Conservation (phyloP, 2,113 vertebrate species). For the Naja naja region DNA sequence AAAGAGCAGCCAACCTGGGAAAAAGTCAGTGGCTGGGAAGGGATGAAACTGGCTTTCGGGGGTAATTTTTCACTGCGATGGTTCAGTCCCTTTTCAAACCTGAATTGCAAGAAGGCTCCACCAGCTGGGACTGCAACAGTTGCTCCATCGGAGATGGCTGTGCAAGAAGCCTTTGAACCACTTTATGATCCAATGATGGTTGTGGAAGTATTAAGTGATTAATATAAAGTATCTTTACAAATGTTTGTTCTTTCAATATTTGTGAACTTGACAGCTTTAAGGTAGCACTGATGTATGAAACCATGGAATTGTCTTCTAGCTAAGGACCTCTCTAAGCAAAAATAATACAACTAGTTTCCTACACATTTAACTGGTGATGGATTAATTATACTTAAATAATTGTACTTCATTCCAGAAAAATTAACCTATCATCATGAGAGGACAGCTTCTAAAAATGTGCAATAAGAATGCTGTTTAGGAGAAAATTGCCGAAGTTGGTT, state of each 20-base stretch:
- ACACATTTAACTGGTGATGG: background rate
- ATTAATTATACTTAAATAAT: background rate
- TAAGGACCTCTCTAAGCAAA: conserved; percentile 23
- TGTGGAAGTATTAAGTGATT: conserved; percentile 44
- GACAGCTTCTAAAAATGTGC: conserved; percentile 17
- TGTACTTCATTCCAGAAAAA: background rate
- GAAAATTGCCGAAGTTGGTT: background rate
- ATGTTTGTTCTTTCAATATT: background rate
- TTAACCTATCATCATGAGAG: background rate
- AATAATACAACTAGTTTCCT: conserved; percentile 19
- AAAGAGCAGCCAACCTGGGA: conserved; percentile 82
- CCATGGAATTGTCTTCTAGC: background rate
- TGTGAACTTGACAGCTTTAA: conserved; percentile 19
- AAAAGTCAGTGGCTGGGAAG: conserved; percentile 75
- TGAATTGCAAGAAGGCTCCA: conserved; percentile 56
- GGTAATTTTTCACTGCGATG: conserved; percentile 81
- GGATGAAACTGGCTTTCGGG: conserved; percentile 79
- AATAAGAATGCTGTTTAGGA: background rate
- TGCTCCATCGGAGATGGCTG: conserved; percentile 65
- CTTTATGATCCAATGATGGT: conserved; percentile 49
- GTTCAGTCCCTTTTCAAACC: conserved; percentile 84
- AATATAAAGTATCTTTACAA: background rate
- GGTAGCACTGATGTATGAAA: conserved; percentile 21
- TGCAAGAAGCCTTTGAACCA: conserved; percentile 56
- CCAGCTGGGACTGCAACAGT: conserved; percentile 8